Base-by-base conservation (phyloP, 2,888 invertebrate species). In the Molanna angustata region DNA sequence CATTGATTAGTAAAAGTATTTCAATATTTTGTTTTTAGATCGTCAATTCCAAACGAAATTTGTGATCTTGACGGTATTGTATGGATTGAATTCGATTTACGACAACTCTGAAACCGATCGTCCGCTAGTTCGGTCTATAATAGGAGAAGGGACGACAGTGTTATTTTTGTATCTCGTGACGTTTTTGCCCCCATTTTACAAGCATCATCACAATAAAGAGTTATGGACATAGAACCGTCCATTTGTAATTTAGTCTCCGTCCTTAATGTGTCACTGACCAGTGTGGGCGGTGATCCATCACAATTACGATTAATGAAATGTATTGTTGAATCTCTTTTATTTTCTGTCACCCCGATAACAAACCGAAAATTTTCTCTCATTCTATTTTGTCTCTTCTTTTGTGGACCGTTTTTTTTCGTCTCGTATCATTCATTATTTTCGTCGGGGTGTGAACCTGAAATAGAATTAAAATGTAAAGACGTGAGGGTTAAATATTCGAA, bases 231-330 rank as follows among this genome's bases (percentile, higher is more conserved):
- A 6, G 39, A 39, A n/a, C n/a, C n/a, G n/a, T n/a, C n/a, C n/a
- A n/a, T n/a, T n/a, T n/a, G n/a, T n/a, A n/a, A n/a, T n/a, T n/a
- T n/a, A n/a, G 4, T n/a, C 4, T 35, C 35, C 4, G 4, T 35
- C n/a, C 6, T 42, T 49, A 55, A 55, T 50, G 40, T 58, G 58
- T 55, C 58, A 53, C 46, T n/a, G 21, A 20, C 22, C 42, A 27
- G 50, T 52, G 32, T 46, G 55, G 50, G 47, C 39, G 46, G 43
- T 52, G 55, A 58, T 58, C 56, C 53, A 51, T 58, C 58, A 58
- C 58, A 58, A 56, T 58, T 58, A 58, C 55, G 41, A 55, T 53
- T 58, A 58, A 58, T 55, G 58, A 58, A 58, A 58, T 55, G 52
- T 49, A 46, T 33, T 9, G 42, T 57, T 27, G 52, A 51, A 43